Conservation (phyloP, 2,797 vertebrate species). For the Hemitrygon akajei region DNA sequence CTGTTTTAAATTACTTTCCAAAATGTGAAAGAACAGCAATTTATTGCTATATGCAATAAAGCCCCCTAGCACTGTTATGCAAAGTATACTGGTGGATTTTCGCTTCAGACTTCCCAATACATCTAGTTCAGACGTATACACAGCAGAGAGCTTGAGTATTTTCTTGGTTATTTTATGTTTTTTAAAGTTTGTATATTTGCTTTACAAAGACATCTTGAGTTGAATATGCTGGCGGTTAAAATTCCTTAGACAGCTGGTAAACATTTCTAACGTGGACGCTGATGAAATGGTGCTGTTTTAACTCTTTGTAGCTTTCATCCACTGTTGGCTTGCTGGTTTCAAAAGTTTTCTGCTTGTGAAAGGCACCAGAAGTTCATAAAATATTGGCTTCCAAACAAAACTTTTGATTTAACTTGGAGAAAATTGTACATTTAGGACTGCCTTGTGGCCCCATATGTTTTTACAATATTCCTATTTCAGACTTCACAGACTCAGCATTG, state of each 20-base stretch:
- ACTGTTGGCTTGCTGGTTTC: not conserved
- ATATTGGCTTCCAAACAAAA: not conserved
- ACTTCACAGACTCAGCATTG: slow-evolving; percentile 6
- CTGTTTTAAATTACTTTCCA: not conserved
- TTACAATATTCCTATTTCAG: not conserved
- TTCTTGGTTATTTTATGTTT: not conserved
- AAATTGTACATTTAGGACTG: not conserved
- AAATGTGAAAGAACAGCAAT: not conserved
- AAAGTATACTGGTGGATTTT: not conserved
- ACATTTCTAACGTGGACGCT: not conserved
- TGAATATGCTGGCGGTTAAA: not conserved
- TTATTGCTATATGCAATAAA: not conserved
- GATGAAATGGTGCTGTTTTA: not conserved
- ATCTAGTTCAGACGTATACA: not conserved
- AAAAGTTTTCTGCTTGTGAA: not conserved
- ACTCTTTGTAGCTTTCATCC: not conserved
- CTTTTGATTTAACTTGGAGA: slow-evolving; percentile 7
- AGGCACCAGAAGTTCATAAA: not conserved
- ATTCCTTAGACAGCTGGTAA: slow-evolving; percentile 3
- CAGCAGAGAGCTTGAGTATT: not conserved
- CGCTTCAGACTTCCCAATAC: not conserved
- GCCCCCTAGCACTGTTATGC: not conserved
- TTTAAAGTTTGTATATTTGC: not conserved
- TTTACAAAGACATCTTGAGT: slow-evolving; percentile 2
- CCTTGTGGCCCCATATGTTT: not conserved